Base-by-base conservation (phyloP, 1,140 invertebrate species). In the Carposina sasakii region DNA sequence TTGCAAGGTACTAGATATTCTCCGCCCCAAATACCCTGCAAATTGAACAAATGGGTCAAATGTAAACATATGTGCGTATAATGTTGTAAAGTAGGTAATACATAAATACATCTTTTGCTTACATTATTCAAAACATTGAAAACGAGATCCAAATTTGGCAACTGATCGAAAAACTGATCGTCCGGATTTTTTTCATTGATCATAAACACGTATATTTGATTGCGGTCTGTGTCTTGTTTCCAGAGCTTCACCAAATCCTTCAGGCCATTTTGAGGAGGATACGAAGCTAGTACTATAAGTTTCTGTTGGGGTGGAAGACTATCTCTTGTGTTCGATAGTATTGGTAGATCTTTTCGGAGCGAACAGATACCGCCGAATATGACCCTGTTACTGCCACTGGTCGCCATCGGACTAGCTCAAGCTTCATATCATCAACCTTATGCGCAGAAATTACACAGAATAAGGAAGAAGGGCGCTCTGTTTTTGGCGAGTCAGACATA, bases 21-120 rank as follows among this genome's bases (percentile, higher is more conserved):
- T 3, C 60, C 53, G 22, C 60, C 57, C 51, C 52, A 59, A 13
- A 28, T 36, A 16, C 52, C 52, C 51, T 65, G 22, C 21, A 57
- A 15, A 22, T n/a, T n/a, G n/a, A n/a, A n/a, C n/a, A n/a, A n/a
- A n/a, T n/a, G n/a, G n/a, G n/a, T n/a, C n/a, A n/a, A n/a, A n/a
- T n/a, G n/a, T n/a, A n/a, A n/a, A n/a, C n/a, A n/a, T n/a, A n/a
- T n/a, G n/a, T n/a, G n/a, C n/a, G n/a, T n/a, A n/a, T n/a, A n/a
- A n/a, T n/a, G n/a, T n/a, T n/a, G n/a, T n/a, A n/a, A n/a, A n/a
- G n/a, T n/a, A n/a, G n/a, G n/a, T n/a, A n/a, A n/a, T n/a, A n/a
- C n/a, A n/a, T n/a, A n/a, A n/a, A n/a, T n/a, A n/a, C n/a, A n/a
- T n/a, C n/a, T n/a, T 31, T 41, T 26, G 21, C 52, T 59, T 42